Evolutionary conservation across 1,140 invertebrate species (phyloP), one percentile per base, ranked within the genome.

Genomic region (Centruroides sculpturatus): DNA sequence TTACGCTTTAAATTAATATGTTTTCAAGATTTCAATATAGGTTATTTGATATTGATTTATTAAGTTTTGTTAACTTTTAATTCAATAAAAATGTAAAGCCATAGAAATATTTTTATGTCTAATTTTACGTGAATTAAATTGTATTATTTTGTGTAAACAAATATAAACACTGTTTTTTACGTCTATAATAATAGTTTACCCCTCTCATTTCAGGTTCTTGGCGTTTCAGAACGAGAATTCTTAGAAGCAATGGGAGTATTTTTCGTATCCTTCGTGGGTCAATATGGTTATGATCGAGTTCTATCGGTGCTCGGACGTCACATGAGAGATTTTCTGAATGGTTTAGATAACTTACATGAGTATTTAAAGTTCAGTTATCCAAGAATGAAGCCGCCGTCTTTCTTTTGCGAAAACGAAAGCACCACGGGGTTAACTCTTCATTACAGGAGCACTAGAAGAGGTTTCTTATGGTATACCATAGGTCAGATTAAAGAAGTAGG

Each of bases 281-380:
- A 94, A 69, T 96, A 94, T 71, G 92, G 92, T 5, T 96, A 97
- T 73, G 92, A 96, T 73, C 77, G 87, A 61, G 87, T 94, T 1
- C 72, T 94, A 4, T 89, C 87, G 13, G 89, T 93, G 3, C 77
- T 94, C 4, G 76, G 93, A 3, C 79, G 93, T 9, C 88, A 96
- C 71, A 89, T 98, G 81, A 75, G 92, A 59, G 93, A 97, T 73
- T 98, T 98, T 72, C 81, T 98, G 1, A 97, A 96, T 70, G 92
- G 92, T 35, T 76, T 98, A 65, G 93, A 97, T 75, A 98, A 97
- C 77, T 78, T 98, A 36, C 94, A 98, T 72, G 93, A 98, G 72
- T 98, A 98, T 73, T 77, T 98, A 4, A 92, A 92, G 74, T 93
- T 96, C 76, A 95, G 91, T 35, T 98, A 97, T 72, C 93, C 93